phyloP scores from a whole-genome alignment of 2,888 invertebrate genomes.

The Chironomus riparius region DNA sequence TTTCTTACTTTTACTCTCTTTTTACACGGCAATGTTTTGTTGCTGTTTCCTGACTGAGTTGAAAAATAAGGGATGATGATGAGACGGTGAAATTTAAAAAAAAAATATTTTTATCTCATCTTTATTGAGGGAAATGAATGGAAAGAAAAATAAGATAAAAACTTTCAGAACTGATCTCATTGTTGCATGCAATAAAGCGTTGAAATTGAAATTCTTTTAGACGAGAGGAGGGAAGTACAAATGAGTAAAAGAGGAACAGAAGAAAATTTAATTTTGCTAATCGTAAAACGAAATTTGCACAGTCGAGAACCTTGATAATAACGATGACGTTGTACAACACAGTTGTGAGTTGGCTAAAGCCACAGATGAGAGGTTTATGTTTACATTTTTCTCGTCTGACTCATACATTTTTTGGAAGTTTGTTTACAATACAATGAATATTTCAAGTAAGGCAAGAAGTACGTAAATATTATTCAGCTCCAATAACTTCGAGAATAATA shows the following conservation, averaged over 20 bases:
- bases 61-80: background rate
- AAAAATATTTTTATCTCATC: background rate
- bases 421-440: too few species aligned
- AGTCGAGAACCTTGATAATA: too few species aligned
- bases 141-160: background rate
- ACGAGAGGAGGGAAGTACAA: background rate
- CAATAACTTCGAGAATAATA: too few species aligned
- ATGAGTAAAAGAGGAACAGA: background rate
- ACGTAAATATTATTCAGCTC: too few species aligned
- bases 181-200: background rate
- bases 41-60: background rate
- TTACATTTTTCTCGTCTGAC: too few species aligned
- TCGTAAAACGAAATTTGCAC: background rate
- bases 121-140: too few species aligned
- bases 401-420: too few species aligned
- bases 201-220: background rate
- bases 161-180: background rate
- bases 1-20: background rate
- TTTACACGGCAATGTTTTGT: background rate
- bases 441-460: too few species aligned
- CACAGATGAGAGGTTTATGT: too few species aligned
- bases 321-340: too few species aligned
- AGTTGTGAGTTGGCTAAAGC: too few species aligned
- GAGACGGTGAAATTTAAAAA: background rate
- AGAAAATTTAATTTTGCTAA: background rate